A percentile compares a stretch with the other conserved stretches of the same genome.
Conservation (phyloP, 2,113 vertebrate genomes). For the Hippoglossus stenolepis region DNA sequence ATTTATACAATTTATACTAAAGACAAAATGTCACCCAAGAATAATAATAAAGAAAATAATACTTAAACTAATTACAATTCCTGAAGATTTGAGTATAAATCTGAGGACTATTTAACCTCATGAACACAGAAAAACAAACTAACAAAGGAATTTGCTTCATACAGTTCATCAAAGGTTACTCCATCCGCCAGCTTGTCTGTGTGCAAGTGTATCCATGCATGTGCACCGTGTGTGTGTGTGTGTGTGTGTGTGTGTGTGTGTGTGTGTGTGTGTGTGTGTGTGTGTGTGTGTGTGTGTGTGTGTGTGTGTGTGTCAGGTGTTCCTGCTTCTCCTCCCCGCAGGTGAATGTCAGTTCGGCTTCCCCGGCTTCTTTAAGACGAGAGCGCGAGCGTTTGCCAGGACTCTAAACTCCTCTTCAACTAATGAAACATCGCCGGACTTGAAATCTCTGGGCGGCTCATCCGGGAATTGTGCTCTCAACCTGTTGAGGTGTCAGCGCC, state of each 20-base stretch:
- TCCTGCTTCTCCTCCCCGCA: slow-evolving; percentile 5
- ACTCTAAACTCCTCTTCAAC: slow-evolving; percentile 49
- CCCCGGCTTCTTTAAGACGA: slow-evolving; percentile 3
- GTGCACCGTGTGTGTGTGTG: not conserved
- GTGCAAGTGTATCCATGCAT: not conserved
- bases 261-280: not conserved
- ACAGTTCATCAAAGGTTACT: not conserved
- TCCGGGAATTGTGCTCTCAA: slow-evolving; percentile 54
- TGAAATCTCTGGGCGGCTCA: slow-evolving; percentile 48
- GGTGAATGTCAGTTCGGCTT: slow-evolving; percentile 42
- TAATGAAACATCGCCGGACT: slow-evolving; percentile 64
- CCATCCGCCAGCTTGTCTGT: not conserved
- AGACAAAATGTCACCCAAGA: too few species aligned
- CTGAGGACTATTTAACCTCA: too few species aligned
- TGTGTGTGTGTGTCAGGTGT: not conserved
- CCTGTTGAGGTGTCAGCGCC: slow-evolving; percentile 38
- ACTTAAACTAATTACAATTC: too few species aligned
- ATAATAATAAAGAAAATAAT: too few species aligned
- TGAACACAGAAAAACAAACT: too few species aligned
- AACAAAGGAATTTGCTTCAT: too few species aligned
- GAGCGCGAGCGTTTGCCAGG: slow-evolving; percentile 32
- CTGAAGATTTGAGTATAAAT: too few species aligned
- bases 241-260: not conserved
- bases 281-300: not conserved
- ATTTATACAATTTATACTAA: too few species aligned